Conservation (phyloP, 2,888 invertebrate genomes). For the Strigamia maritima region DNA sequence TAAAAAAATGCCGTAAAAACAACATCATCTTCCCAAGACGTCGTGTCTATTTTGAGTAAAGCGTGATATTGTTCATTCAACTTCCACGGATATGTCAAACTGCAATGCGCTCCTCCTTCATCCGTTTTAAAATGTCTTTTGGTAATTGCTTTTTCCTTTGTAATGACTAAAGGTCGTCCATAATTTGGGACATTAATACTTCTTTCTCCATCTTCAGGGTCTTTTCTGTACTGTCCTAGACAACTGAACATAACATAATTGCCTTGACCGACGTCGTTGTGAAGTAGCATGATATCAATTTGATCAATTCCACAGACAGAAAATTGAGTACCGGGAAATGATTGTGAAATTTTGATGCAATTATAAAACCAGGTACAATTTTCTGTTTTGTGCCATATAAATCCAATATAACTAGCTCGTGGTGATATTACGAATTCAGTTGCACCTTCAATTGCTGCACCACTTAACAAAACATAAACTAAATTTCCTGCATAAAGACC, state of each 20-base stretch:
- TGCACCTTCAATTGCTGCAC: neutral
- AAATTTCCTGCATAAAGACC: neutral
- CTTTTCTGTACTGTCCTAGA: neutral
- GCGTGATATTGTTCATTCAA: neutral
- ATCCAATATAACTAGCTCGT: neutral
- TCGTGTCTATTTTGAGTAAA: constrained; percentile 8
- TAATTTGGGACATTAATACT: neutral
- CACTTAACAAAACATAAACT: neutral
- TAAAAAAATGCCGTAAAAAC: constrained; percentile 7
- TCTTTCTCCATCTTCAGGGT: neutral
- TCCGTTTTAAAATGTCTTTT: neutral
- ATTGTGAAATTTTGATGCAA: neutral
- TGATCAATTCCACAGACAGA: constrained; percentile 3
- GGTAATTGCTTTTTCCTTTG: neutral
- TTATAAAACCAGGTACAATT: constrained; percentile 17
- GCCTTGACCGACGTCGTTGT: neutral
- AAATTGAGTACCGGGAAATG: constrained; percentile 14
- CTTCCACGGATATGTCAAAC: neutral
- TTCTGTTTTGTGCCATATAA: neutral
- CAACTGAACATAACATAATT: constrained; percentile 9
- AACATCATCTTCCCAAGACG: neutral
- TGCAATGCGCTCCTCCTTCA: neutral
- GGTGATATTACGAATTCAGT: neutral
- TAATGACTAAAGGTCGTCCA: neutral
- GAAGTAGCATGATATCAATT: neutral